Conservation (phyloP, 2,888 invertebrate genomes). For the Eustalomyia histrio region DNA sequence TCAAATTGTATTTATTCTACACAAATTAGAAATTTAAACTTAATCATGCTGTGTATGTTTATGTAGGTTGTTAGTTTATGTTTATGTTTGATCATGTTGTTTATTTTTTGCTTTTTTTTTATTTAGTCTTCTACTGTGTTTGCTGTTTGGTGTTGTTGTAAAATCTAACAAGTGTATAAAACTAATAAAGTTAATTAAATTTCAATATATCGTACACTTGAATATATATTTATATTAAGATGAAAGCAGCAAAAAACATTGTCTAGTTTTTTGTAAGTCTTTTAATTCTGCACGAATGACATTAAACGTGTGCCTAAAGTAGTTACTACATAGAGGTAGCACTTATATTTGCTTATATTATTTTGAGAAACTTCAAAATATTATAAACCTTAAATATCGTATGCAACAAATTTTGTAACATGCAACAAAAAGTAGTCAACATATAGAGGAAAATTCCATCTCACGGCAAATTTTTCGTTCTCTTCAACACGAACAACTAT, state of each 20-base stretch:
- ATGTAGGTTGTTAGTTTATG: constrained; percentile 26
- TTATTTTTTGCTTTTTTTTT: constrained; percentile 18
- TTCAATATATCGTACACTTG: constrained; percentile 41
- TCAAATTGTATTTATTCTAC: constrained; percentile 6
- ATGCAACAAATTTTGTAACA: too few species aligned
- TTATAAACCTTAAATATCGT: too few species aligned
- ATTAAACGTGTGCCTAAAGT: constrained; percentile 51
- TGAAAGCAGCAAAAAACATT: background rate
- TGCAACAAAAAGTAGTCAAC: too few species aligned
- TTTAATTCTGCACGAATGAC: constrained; percentile 31
- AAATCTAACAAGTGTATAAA: constrained; percentile 29
- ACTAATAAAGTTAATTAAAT: constrained; percentile 54
- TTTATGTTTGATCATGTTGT: constrained; percentile 6
- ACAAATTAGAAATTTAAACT: constrained; percentile 32
- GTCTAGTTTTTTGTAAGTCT: constrained; percentile 11
- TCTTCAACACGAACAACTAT: too few species aligned
- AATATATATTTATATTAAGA: background rate
- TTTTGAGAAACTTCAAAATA: too few species aligned
- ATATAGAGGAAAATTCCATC: too few species aligned
- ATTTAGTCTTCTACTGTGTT: too few species aligned
- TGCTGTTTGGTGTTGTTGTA: background rate
- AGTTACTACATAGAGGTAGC: background rate
- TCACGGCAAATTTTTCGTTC: too few species aligned
- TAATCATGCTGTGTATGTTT: constrained; percentile 11
- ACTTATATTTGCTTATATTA: background rate